A percentile compares a stretch with the other conserved stretches of the same genome.
These are phyloP conservation scores for Pseudomyrmex cubaensis DNA, from an alignment of 1,140 invertebrate species.

Conservation along the genomic window DNA sequence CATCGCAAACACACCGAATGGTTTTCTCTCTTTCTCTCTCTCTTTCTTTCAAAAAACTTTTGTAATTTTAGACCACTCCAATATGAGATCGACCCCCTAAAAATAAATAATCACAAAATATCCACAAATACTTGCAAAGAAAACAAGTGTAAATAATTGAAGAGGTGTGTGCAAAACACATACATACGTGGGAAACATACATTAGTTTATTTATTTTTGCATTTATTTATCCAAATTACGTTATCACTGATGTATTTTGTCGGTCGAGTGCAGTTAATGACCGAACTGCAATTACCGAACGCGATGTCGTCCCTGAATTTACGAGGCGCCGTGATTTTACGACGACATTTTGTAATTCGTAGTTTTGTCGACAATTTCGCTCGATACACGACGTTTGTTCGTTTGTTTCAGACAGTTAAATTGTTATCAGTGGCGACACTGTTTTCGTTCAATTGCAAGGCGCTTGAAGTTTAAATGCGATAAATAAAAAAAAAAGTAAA, in stretches of 20 bases:
- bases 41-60: no score
- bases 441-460: slow-evolving; percentile 1
- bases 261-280: slow-evolving; percentile 57
- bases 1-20: neutral
- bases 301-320: slow-evolving; percentile 68
- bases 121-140: no score
- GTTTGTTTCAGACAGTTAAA: slow-evolving; percentile 14
- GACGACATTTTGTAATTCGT: slow-evolving; percentile 69
- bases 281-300: slow-evolving; percentile 20
- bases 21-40: no score
- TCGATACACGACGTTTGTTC: neutral
- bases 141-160: no score
- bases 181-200: no score
- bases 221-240: neutral
- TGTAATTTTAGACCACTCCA: no score
- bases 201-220: slow-evolving; percentile 9
- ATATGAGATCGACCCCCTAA: no score
- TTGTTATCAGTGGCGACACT: neutral
- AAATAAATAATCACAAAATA: no score
- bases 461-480: neutral
- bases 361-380: slow-evolving; percentile 71
- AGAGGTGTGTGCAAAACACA: no score
- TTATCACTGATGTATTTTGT: slow-evolving; percentile 29
- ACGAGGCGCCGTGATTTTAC: slow-evolving; percentile 68
- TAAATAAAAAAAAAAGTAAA: neutral